Conservation (phyloP, 2,888 invertebrate species). For the Drosophila pseudotakahashii region DNA sequence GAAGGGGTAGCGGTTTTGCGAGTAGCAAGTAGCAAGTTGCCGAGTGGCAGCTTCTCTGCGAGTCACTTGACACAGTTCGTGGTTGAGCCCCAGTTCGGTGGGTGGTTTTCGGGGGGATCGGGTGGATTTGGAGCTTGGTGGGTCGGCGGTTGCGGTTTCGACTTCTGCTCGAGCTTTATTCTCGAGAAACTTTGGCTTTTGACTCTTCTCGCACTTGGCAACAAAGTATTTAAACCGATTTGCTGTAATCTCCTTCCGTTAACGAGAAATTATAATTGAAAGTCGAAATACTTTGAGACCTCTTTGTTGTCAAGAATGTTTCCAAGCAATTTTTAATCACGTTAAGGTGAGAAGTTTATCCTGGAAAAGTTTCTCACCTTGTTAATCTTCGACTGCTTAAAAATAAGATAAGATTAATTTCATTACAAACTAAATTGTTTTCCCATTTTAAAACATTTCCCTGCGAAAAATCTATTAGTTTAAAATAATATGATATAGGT, state of each 20-base stretch:
- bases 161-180: conserved; percentile 11
- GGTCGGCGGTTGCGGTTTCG: conserved; percentile 15
- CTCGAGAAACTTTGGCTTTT: conserved; percentile 31
- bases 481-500: neutral
- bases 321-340: neutral
- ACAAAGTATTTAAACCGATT: conserved; percentile 45
- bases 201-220: conserved; percentile 2
- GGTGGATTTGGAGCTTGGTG: neutral
- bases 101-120: conserved; percentile 10
- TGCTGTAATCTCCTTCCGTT: conserved; percentile 33
- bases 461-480: too few species aligned
- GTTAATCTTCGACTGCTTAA: neutral
- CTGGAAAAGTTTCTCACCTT: neutral
- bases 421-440: too few species aligned
- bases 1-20: conserved; percentile 1
- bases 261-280: conserved; percentile 33
- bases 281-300: conserved; percentile 17
- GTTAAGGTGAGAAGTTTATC: neutral
- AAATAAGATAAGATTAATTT: too few species aligned
- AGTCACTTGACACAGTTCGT: conserved; percentile 48
- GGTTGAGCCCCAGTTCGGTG: conserved; percentile 28
- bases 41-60: conserved; percentile 22
- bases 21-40: conserved; percentile 14
- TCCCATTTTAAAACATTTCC: too few species aligned
- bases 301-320: conserved; percentile 6